phyloP scores from a whole-genome alignment of 2,113 vertebrate genomes.

The Vombatus ursinus region DNA sequence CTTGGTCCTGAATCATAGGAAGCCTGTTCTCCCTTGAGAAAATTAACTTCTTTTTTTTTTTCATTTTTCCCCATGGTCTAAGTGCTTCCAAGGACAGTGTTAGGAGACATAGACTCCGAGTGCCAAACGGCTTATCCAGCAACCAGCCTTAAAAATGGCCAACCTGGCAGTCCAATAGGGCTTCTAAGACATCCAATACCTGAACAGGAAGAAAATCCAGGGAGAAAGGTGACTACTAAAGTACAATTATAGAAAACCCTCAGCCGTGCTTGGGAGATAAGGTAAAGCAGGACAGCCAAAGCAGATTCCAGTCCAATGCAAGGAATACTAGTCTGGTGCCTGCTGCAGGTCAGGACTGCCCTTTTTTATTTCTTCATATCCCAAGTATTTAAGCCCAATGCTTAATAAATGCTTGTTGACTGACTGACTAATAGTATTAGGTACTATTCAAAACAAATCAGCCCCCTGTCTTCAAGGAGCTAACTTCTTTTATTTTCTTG shows the following conservation, averaged over 20 bases:
- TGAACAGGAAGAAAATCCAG: constrained; percentile 17
- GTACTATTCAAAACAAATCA: not conserved
- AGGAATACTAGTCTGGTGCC: not conserved
- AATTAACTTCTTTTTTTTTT: not conserved
- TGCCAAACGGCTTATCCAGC: not conserved
- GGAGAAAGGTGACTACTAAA: constrained; percentile 32
- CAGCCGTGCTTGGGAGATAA: constrained; percentile 46
- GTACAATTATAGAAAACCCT: constrained; percentile 50
- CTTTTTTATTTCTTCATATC: not conserved
- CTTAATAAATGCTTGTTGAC: not conserved
- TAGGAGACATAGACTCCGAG: not conserved
- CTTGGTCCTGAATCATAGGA: not conserved
- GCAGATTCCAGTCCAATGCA: not conserved
- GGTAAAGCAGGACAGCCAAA: constrained; percentile 35
- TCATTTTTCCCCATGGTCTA: not conserved
- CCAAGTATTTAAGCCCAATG: not conserved
- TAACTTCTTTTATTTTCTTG: not conserved
- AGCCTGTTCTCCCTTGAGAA: not conserved
- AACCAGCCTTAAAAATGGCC: not conserved
- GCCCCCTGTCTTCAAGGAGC: not conserved
- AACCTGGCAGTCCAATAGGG: too few relatives aligned
- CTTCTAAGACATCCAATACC: not conserved
- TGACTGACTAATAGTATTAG: not conserved
- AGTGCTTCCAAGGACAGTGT: not conserved
- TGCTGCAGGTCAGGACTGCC: not conserved